Evolutionary conservation across 1,140 invertebrate genomes (phyloP), one percentile per base, ranked within the genome.

Genomic region (Charaxes varanes): DNA sequence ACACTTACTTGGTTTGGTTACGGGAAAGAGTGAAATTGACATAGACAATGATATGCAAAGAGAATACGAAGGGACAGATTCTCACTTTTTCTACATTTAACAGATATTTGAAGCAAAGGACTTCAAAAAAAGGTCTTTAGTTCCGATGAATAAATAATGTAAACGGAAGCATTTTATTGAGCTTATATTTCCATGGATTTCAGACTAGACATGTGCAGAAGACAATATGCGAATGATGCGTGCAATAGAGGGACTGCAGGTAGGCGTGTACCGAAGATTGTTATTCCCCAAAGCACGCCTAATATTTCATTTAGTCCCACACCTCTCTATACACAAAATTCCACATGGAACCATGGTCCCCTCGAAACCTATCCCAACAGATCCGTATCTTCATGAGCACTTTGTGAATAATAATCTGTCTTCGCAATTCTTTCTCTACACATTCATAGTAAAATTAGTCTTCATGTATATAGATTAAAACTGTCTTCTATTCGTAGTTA

Each of bases 171-270:
- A 57, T 50, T 53, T 57, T 61, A 65, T 64, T 70, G 40, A 78
- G 61, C 57, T 36, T 60, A 63, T 62, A 53, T 80, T 82, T 82
- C 55, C 54, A 49, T 74, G 49, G 59, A 51, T 83, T 83, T 85
- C 94, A 97, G 94, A 94, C 94, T 97, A 90, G 96, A 97, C 92
- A 97, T 97, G 95, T 97, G 96, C 92, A 92, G 95, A 88, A 90
- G 94, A 87, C 92, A 94, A 88, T 95, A 93, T 88, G 90, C 93
- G 81, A 93, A 92, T 88, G 95, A 96, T 86, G 91, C 92, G 86
- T 97, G 95, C 93, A 97, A 97, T 91, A 91, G 95, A 88, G 95
- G 95, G 87, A 97, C 95, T 65, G 95, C 95, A 94, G 95, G 94
- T 96, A 95, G 87, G 88, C 89, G 79, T 80, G 74, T 70, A 62